Evolutionary conservation across 2,888 invertebrate genomes (phyloP).

Genomic region (Tillus elongatus): DNA sequence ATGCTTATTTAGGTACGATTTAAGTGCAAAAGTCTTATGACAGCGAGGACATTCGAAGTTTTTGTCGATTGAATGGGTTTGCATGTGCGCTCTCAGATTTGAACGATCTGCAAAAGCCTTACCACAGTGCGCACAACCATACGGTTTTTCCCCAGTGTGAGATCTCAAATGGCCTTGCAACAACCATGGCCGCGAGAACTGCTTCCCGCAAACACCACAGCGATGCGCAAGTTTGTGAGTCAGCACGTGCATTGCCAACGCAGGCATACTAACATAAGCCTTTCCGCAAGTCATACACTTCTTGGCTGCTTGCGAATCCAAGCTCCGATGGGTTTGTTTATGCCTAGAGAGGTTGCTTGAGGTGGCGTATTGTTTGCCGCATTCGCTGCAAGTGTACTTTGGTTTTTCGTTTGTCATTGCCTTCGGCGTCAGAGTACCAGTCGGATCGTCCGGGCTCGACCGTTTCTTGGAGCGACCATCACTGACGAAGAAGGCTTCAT

Average conservation of each 20-base stretch:
- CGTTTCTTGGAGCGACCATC: conserved; percentile 71
- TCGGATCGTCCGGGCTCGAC: conserved; percentile 24
- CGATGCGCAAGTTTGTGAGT: conserved; percentile 89
- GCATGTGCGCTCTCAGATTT: conserved; percentile 88
- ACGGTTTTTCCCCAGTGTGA: conserved; percentile 90
- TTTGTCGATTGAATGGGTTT: conserved; percentile 86
- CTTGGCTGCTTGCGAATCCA: conserved; percentile 89
- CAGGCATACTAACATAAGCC: conserved; percentile 96
- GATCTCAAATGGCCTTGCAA: conserved; percentile 78
- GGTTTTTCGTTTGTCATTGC: conserved; percentile 32
- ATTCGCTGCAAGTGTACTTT: conserved; percentile 73
- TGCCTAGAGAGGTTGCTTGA: conserved; percentile 81
- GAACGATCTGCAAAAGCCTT: conserved; percentile 92
- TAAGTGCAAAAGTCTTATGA: conserved; percentile 84
- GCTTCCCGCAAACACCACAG: conserved; percentile 87
- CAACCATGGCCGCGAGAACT: conserved; percentile 94
- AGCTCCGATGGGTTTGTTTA: conserved; percentile 84
- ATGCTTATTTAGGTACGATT: conserved; percentile 91
- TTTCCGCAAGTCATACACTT: conserved; percentile 92
- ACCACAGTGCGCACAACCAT: conserved; percentile 87
- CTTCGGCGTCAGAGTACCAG: conserved; percentile 24
- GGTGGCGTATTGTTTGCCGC: conserved; percentile 86
- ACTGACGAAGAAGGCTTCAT: conserved; percentile 85
- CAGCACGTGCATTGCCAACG: conserved; percentile 84
- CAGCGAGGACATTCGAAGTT: conserved; percentile 82